Conservation (phyloP, 2,113 vertebrate species). For the Cathartes aura region DNA sequence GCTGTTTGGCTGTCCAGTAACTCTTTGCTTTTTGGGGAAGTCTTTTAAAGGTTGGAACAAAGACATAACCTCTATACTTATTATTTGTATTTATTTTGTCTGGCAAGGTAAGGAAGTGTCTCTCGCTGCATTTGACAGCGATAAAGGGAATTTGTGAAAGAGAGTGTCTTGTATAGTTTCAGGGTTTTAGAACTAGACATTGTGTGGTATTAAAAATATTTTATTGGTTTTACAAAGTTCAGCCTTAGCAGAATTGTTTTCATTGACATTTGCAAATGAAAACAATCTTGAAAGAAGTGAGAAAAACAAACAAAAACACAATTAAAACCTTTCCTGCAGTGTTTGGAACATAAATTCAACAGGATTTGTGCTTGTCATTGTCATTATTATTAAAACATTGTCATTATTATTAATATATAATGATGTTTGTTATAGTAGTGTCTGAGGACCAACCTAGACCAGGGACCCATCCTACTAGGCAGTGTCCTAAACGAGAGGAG, state of each 20-base stretch:
- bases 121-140: background rate
- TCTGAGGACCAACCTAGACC: background rate
- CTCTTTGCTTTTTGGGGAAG: background rate
- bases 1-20: background rate
- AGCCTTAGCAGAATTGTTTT: conserved; percentile 13
- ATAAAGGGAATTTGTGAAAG: background rate
- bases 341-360: background rate
- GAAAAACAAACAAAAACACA: conserved; percentile 4
- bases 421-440: background rate
- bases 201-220: background rate
- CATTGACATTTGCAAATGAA: conserved; percentile 11
- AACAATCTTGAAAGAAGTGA: conserved; percentile 8
- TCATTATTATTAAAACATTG: background rate
- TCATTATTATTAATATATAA: background rate
- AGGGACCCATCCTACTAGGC: background rate
- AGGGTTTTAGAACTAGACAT: background rate
- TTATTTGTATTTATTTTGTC: conserved; percentile 2
- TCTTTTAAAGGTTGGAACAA: background rate
- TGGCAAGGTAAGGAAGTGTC: background rate
- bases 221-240: background rate
- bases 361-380: background rate
- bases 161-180: background rate
- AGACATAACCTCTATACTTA: background rate
- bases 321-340: background rate
- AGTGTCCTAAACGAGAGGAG: background rate